Percentiles rank a stretch among this genome's conserved stretches.
Conservation (phyloP, 2,888 invertebrate species). For the Yponomeuta sedellus region DNA sequence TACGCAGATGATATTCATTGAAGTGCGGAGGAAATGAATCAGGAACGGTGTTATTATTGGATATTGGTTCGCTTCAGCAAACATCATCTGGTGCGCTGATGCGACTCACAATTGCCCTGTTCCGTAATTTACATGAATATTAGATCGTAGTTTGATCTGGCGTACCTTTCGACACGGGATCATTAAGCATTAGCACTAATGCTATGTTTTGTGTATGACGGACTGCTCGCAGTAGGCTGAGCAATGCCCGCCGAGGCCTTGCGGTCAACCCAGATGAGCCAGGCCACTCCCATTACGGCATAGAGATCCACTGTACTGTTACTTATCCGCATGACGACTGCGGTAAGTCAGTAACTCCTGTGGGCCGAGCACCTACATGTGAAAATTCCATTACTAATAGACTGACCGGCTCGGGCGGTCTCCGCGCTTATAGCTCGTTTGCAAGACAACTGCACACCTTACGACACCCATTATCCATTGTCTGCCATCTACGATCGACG, state of each 20-base stretch:
- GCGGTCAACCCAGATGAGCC: conserved; percentile 60
- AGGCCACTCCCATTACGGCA: conserved; percentile 35
- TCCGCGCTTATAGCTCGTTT: neutral
- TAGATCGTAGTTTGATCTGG: neutral
- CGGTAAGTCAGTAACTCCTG: conserved; percentile 55
- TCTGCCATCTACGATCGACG: conserved; percentile 6
- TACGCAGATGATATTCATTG: neutral
- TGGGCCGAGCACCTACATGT: conserved; percentile 60
- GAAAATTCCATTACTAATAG: conserved; percentile 43
- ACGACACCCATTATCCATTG: conserved; percentile 2
- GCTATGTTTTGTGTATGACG: neutral
- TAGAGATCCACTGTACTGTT: conserved; percentile 50
- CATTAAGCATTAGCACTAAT: neutral
- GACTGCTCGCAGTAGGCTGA: neutral
- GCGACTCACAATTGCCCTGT: neutral
- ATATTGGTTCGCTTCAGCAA: neutral
- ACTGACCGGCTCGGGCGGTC: conserved; percentile 32
- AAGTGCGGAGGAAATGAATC: neutral
- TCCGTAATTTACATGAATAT: neutral
- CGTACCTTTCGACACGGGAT: neutral
- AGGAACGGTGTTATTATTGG: neutral
- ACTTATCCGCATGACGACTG: conserved; percentile 49
- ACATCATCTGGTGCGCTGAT: neutral
- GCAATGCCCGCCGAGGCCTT: conserved; percentile 32
- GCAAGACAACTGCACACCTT: neutral